Percentiles rank a stretch among this genome's conserved stretches.
phyloP scores from a whole-genome alignment of 30 jellyfish, hydroid and myxozoan species.

The Chrysaora quinquecirrha region DNA sequence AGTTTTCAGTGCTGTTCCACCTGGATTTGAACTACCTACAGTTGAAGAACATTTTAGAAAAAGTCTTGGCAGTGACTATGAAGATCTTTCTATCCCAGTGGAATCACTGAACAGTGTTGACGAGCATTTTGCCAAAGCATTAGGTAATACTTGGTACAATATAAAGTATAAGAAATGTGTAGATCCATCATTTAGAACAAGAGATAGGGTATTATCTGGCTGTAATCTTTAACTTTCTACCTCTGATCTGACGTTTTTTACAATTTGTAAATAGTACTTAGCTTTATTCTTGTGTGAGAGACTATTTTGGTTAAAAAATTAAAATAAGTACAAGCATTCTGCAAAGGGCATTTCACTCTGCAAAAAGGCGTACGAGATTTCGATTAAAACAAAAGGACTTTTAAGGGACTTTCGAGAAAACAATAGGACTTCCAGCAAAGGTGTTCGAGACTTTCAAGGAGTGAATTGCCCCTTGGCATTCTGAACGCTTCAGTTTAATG shows the following conservation, averaged over 20 bases:
- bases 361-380: no score
- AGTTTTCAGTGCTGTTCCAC: conserved; percentile 70
- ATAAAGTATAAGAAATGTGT: conserved; percentile 64
- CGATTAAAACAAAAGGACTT: no score
- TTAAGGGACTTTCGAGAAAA: no score
- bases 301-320: neutral
- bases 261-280: neutral
- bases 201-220: conserved; percentile 60
- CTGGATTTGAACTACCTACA: conserved; percentile 92
- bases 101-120: conserved; percentile 93
- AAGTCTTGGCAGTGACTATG: conserved; percentile 91
- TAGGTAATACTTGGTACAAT: conserved; percentile 90
- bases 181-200: conserved; percentile 47
- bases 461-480: no score
- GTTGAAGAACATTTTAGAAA: conserved; percentile 97
- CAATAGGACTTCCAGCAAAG: no score
- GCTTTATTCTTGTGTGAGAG: neutral
- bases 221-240: conserved; percentile 58
- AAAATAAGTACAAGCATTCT: neutral
- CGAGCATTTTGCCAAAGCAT: conserved; percentile 97
- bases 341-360: no score
- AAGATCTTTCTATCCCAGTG: conserved; percentile 45
- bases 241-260: no score
- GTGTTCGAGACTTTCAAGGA: no score
- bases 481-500: neutral